phyloP scores from a whole-genome alignment of 2,888 invertebrate species.

The Drosophila heteroneura region DNA sequence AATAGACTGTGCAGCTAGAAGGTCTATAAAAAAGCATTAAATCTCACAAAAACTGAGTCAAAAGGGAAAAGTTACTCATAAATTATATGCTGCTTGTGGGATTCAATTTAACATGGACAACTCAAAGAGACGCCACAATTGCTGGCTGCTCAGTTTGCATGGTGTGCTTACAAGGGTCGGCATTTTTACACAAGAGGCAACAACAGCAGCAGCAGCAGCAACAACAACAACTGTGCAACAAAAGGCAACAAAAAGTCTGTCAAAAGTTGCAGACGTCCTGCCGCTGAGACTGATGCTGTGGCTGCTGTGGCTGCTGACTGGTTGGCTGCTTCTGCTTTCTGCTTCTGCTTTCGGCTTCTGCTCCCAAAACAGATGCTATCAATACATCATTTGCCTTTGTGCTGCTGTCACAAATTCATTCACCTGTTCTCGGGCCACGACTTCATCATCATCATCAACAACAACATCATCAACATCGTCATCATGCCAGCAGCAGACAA shows the following conservation, averaged over 20 bases:
- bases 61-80: neutral
- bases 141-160: constrained; percentile 57
- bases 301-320: constrained; percentile 40
- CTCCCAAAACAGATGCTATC: constrained; percentile 80
- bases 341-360: constrained; percentile 45
- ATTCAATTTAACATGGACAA: constrained; percentile 5
- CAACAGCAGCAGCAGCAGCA: constrained; percentile 2
- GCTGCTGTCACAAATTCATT: constrained; percentile 76
- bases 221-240: constrained; percentile 38
- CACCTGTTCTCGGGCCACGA: constrained; percentile 76
- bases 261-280: constrained; percentile 70
- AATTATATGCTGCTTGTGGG: constrained; percentile 1
- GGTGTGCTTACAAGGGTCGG: constrained; percentile 27
- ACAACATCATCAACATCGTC: constrained; percentile 25
- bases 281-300: constrained; percentile 49
- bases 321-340: constrained; percentile 46
- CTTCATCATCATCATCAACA: constrained; percentile 65
- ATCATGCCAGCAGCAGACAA: constrained; percentile 56
- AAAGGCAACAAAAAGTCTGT: constrained; percentile 56
- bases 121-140: constrained; percentile 41
- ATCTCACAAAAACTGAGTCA: neutral
- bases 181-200: constrained; percentile 16
- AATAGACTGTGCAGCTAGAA: neutral
- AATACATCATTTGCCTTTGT: constrained; percentile 80
- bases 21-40: neutral